Base-by-base conservation (phyloP, 2,888 invertebrate species). In the Epiblema foenella region DNA sequence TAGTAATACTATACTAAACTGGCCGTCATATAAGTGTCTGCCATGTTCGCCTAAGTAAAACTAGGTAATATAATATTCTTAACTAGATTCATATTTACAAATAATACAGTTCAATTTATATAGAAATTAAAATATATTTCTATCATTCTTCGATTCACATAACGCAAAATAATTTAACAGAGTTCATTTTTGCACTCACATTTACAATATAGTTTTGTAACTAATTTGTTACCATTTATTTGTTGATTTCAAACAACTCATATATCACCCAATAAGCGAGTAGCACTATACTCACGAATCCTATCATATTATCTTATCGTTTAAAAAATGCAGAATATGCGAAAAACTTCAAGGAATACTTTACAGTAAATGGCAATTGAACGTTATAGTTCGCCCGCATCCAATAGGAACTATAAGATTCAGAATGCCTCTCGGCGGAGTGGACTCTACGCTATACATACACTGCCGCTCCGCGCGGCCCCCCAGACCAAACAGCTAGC, bases 1-100 rank as follows among this genome's bases (percentile, higher is more conserved):
- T 94, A 94, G 94, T 95, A 95, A 95, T 94, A 94, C 94, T 95
- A 95, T 93, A 89, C 94, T 94, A 95, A 95, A 95, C 95, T 95
- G 95, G 96, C 95, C 95, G 92, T 95, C 92, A 89, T 93, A 94
- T 94, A 95, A 95, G 94, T 94, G 94, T 94, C 94, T 93, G 95
- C 94, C 95, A 94, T 94, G 94, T 94, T 94, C 86, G 89, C 88
- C 90, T 93, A 92, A 89, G 90, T 91, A 94, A 93, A 94, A 94
- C 93, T 93, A 93, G 85, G 86, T 90, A 91, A 93, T 93, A 93
- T 94, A 94, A 94, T 94, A 94, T 94, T 89, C 94, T 94, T 94
- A 94, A 89, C 90, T 92, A 90, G 82, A 85, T 86, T 93, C 88
- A 89, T 95, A 94, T 94, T 90, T 94, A 94, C 94, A 94, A 94